Conservation (phyloP, 2,797 vertebrate genomes). For the Loris lydekkerianus region DNA sequence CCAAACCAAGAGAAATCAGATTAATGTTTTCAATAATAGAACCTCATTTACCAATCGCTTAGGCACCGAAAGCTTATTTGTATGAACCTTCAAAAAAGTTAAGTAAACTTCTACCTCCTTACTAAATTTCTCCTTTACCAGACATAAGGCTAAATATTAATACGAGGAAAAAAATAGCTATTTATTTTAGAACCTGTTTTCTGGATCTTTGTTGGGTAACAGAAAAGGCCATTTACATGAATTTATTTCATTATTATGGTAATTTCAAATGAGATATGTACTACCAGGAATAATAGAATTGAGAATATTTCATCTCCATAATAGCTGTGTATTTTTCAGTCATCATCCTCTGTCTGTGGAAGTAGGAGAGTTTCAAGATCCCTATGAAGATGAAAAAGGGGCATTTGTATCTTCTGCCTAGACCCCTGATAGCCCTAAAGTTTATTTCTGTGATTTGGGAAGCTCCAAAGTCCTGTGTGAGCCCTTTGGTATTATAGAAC, state of each 20-base stretch:
- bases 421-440: background rate
- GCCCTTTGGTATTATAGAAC: background rate
- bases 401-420: background rate
- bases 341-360: background rate
- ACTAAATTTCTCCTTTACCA: background rate
- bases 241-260: background rate
- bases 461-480: background rate
- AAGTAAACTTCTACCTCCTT: background rate
- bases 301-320: background rate
- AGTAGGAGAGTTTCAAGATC: background rate
- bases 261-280: background rate
- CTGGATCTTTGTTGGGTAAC: background rate
- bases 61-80: background rate
- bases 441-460: background rate
- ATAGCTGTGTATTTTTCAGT: background rate
- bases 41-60: background rate
- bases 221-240: background rate
- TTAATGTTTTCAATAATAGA: slow-evolving; percentile 33
- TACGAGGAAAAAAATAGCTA: background rate
- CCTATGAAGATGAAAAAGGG: background rate
- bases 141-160: slow-evolving; percentile 1
- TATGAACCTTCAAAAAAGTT: background rate
- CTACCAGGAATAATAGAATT: background rate
- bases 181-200: background rate
- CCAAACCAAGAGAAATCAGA: background rate